Percentiles rank a stretch among this genome's conserved stretches.
phyloP scores from a whole-genome alignment of 30 jellyfish, hydroid and myxozoan species.

The Sanderia malayensis region DNA sequence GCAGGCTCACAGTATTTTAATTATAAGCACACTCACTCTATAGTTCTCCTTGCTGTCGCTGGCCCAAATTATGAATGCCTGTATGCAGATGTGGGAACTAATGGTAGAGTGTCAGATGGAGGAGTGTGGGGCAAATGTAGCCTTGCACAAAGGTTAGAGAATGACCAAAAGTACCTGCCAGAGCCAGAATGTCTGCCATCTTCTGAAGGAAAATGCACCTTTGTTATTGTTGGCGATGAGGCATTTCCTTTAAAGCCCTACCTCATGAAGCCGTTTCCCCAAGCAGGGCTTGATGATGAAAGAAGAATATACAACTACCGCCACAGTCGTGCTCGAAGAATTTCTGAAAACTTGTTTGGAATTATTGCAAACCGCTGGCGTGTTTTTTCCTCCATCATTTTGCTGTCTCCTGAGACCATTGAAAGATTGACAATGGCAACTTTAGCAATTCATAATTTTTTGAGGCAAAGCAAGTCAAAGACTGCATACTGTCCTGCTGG shows the following conservation, averaged over 20 bases:
- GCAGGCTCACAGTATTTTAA: constrained; percentile 33
- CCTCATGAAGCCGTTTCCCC: constrained; percentile 39
- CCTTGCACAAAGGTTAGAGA: constrained; percentile 9
- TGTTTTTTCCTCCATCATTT: constrained; percentile 19
- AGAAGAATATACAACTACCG: constrained; percentile 32
- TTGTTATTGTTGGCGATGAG: constrained; percentile 1
- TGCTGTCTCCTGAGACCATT: constrained; percentile 25
- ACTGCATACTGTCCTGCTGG: constrained; percentile 27
- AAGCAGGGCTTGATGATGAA: constrained; percentile 30
- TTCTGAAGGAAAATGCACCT: not conserved
- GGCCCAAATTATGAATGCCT: constrained; percentile 60
- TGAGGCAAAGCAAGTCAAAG: constrained; percentile 19
- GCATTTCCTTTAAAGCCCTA: too few species aligned
- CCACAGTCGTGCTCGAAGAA: constrained; percentile 46
- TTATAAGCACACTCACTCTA: constrained; percentile 46
- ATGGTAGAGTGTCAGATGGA: constrained; percentile 54
- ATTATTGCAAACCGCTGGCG: constrained; percentile 50
- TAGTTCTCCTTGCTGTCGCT: constrained; percentile 50
- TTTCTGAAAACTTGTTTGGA: constrained; percentile 42
- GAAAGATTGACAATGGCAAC: constrained; percentile 24
- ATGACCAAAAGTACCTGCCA: constrained; percentile 17
- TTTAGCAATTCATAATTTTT: constrained; percentile 19
- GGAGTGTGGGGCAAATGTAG: constrained; percentile 35
- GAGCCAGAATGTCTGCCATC: constrained; percentile 12
- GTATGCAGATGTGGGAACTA: constrained; percentile 51